Percentiles rank a stretch among this genome's conserved stretches.
Conservation (phyloP, 2,113 vertebrate genomes). For the Hippolais icterina region DNA sequence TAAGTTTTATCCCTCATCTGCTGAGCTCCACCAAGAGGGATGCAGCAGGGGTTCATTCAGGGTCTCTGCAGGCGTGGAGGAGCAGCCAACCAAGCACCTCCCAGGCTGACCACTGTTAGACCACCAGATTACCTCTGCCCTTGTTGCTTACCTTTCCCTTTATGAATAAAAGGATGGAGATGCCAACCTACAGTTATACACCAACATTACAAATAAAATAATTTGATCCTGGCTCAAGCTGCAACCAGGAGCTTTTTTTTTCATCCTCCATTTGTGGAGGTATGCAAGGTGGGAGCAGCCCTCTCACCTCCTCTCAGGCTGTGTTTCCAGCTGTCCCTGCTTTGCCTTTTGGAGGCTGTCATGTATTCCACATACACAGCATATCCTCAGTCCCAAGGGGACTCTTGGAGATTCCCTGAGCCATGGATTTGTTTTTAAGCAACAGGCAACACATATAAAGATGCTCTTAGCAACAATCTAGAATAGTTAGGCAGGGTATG, state of each 20-base stretch:
- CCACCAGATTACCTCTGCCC: neutral
- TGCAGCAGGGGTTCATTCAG: neutral
- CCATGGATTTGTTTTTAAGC: neutral
- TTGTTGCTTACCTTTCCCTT: neutral
- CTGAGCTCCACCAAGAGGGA: neutral
- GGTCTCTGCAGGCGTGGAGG: neutral
- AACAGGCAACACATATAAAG: neutral
- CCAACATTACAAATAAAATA: neutral
- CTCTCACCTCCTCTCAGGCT: fast-evolving
- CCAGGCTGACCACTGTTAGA: neutral
- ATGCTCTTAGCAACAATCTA: neutral
- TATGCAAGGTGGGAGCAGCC: neutral
- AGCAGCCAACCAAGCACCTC: neutral
- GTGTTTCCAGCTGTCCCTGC: neutral
- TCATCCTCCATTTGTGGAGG: neutral
- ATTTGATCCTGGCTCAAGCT: neutral
- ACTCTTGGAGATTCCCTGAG: neutral
- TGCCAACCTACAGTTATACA: neutral
- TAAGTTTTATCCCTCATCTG: neutral
- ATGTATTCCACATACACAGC: neutral
- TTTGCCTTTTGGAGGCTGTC: fast-evolving
- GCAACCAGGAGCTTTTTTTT: neutral
- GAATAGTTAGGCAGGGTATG: neutral
- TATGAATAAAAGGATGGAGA: neutral
- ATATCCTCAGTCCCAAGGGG: neutral